These are phyloP conservation scores for Brachionus sp. DNA, from an alignment of 1,140 invertebrate genomes.

Conservation along the genomic window DNA sequence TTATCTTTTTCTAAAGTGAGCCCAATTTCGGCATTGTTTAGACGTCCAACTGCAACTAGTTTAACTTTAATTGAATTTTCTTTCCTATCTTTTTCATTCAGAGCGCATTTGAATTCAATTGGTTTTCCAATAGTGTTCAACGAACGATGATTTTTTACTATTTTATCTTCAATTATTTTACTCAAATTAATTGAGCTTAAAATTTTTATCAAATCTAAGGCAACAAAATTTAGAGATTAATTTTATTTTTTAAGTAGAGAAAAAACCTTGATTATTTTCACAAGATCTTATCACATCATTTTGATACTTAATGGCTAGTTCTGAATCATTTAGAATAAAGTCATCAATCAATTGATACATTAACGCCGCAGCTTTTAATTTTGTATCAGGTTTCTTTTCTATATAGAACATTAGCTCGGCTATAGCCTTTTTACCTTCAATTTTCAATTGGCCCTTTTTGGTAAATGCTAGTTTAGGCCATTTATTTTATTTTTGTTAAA, in stretches of 20 bases:
- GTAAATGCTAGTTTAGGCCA: not conserved
- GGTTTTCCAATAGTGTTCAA: constrained; percentile 4
- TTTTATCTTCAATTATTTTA: constrained; percentile 6
- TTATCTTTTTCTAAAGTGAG: not conserved
- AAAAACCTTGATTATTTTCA: not conserved
- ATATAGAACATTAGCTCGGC: constrained; percentile 7
- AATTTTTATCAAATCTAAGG: not conserved
- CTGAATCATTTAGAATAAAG: not conserved
- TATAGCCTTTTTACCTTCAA: constrained; percentile 15
- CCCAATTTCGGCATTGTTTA: not conserved
- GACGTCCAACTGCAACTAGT: not conserved
- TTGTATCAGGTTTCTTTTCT: not conserved
- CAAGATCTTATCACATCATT: not conserved
- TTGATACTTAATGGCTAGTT: not conserved
- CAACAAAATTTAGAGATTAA: not conserved
- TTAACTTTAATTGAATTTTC: not conserved
- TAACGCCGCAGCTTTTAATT: not conserved
- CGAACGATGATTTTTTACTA: not conserved
- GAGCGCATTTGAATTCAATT: not conserved
- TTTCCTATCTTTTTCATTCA: not conserved
- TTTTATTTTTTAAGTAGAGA: not conserved
- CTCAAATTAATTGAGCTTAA: not conserved
- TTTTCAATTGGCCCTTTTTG: constrained; percentile 1
- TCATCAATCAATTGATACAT: not conserved
- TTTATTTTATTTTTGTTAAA: not conserved